phyloP scores from a whole-genome alignment of 37 sponge, comb jelly and placozoan species.

The Cliona cf. orientalis region DNA sequence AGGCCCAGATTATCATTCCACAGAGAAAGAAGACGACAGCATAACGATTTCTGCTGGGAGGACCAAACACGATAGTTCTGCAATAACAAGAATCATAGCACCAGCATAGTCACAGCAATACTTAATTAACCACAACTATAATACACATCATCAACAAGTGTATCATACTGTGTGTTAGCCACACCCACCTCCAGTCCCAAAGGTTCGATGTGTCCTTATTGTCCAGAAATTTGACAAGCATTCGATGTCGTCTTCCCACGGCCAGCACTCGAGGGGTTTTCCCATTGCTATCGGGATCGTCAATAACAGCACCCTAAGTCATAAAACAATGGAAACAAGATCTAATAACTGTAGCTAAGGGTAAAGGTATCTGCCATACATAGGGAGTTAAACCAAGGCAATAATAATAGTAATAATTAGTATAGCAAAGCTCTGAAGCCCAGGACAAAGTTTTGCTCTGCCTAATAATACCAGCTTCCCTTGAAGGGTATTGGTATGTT shows the following conservation, averaged over 20 bases:
- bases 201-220: constrained; percentile 35
- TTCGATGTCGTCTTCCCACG: constrained; percentile 56
- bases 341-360: background rate
- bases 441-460: too few relatives aligned
- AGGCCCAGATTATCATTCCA: constrained; percentile 76
- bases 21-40: constrained; percentile 66
- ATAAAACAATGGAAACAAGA: background rate
- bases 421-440: background rate
- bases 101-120: background rate
- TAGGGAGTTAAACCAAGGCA: background rate
- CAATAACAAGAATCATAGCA: background rate
- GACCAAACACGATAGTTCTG: constrained; percentile 86
- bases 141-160: background rate
- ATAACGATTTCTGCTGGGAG: constrained; percentile 63
- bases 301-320: constrained; percentile 44
- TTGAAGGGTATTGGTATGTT: too few relatives aligned
- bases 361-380: background rate
- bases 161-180: background rate
- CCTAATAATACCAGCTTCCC: too few relatives aligned
- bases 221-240: constrained; percentile 67
- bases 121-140: background rate
- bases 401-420: background rate
- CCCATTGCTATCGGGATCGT: constrained; percentile 66
- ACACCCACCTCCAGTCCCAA: constrained; percentile 75
- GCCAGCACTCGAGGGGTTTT: constrained; percentile 73